Evolutionary conservation across 2,888 invertebrate species (phyloP).

Genomic region (Caenorhabditis doughertyi): DNA sequence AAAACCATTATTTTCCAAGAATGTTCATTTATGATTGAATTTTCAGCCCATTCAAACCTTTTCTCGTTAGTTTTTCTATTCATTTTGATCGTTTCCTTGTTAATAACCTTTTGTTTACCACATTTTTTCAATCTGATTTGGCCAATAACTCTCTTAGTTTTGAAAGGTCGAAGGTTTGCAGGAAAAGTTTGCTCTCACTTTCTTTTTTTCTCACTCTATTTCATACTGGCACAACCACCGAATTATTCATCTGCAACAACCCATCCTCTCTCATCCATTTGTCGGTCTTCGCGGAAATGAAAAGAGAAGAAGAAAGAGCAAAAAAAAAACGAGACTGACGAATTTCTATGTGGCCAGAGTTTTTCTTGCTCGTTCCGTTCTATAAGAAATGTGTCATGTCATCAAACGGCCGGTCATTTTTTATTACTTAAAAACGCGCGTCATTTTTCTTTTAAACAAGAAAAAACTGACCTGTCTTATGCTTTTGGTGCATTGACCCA

Average conservation of each 20-base stretch:
- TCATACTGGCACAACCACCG: constrained; percentile 16
- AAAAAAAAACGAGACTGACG: constrained; percentile 22
- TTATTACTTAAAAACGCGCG: constrained; percentile 2
- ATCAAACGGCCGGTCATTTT: constrained; percentile 1
- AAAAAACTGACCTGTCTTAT: too few relatives aligned
- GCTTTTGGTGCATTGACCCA: neutral
- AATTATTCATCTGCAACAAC: constrained; percentile 55
- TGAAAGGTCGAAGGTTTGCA: constrained; percentile 47
- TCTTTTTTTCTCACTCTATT: constrained; percentile 2
- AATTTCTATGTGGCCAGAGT: neutral
- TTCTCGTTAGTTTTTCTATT: neutral
- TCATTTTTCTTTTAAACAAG: too few relatives aligned
- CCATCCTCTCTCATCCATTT: constrained; percentile 25
- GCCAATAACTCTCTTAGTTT: constrained; percentile 33
- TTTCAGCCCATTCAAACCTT: neutral
- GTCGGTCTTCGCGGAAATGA: constrained; percentile 38
- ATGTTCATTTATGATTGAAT: neutral
- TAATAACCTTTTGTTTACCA: constrained; percentile 25
- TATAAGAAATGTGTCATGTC: constrained; percentile 7
- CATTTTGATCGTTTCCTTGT: neutral
- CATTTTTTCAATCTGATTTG: constrained; percentile 38
- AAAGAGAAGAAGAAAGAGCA: constrained; percentile 8
- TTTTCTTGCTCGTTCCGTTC: constrained; percentile 2
- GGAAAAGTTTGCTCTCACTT: constrained; percentile 25
- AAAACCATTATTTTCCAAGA: neutral